Conservation (phyloP, 2,888 invertebrate species). For the Cephus pulcher region DNA sequence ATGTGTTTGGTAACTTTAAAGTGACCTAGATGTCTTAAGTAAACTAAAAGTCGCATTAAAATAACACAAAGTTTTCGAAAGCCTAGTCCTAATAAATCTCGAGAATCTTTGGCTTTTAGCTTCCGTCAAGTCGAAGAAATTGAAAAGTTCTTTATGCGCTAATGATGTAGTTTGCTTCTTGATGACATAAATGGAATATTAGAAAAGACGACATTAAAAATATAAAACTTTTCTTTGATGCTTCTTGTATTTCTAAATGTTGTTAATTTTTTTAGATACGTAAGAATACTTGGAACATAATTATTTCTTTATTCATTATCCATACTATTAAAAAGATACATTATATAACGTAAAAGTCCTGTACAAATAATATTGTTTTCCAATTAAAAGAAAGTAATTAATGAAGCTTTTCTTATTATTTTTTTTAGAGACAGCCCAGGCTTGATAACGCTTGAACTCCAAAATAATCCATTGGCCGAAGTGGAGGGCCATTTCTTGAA, state of each 20-base stretch:
- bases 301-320: not conserved
- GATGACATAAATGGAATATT: not conserved
- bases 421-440: slow-evolving; percentile 75
- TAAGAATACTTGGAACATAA: not conserved
- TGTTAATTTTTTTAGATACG: not conserved
- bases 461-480: slow-evolving; percentile 74
- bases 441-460: slow-evolving; percentile 77
- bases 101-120: not conserved
- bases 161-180: not conserved
- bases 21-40: not conserved
- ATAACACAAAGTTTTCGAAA: not conserved
- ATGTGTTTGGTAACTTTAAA: not conserved
- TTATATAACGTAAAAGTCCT: not conserved
- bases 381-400: slow-evolving; percentile 15
- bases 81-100: not conserved
- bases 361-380: not conserved
- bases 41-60: not conserved
- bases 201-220: not conserved
- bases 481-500: slow-evolving; percentile 76
- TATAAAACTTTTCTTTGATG: not conserved
- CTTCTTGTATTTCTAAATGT: not conserved
- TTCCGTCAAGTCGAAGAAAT: not conserved
- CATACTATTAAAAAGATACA: not conserved
- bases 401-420: slow-evolving; percentile 15
- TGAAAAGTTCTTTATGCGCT: not conserved